phyloP scores from a whole-genome alignment of 2,797 vertebrate species.

The Neoniphon sammara region DNA sequence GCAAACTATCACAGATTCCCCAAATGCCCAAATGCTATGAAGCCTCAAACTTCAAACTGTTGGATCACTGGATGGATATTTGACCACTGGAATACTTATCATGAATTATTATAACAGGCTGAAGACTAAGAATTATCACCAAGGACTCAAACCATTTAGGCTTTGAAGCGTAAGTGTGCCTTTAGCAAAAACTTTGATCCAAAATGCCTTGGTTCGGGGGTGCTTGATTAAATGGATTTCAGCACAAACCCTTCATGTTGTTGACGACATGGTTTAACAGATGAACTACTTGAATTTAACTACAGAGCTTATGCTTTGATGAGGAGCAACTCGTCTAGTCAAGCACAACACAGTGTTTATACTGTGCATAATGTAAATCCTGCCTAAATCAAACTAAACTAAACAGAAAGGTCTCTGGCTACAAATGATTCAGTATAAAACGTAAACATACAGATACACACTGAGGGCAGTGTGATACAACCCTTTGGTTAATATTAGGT shows the following conservation, averaged over 20 bases:
- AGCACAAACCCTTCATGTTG: background rate
- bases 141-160: constrained; percentile 19
- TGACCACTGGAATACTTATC: constrained; percentile 18
- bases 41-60: background rate
- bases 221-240: constrained; percentile 19
- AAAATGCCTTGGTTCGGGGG: constrained; percentile 24
- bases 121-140: constrained; percentile 23
- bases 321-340: background rate
- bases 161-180: constrained; percentile 36
- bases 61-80: constrained; percentile 4
- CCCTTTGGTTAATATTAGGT: too few species aligned
- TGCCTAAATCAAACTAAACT: background rate
- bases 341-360: background rate
- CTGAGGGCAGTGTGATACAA: too few species aligned
- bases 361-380: background rate
- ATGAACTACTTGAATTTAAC: constrained; percentile 15
- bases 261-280: constrained; percentile 2
- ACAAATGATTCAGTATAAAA: too few species aligned
- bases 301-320: background rate
- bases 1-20: background rate
- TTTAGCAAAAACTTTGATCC: constrained; percentile 25
- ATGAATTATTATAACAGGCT: constrained; percentile 47
- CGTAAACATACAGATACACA: too few species aligned
- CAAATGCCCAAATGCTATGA: background rate
- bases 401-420: background rate